Conservation (phyloP, 2,797 vertebrate species). For the Sebastes itinus region DNA sequence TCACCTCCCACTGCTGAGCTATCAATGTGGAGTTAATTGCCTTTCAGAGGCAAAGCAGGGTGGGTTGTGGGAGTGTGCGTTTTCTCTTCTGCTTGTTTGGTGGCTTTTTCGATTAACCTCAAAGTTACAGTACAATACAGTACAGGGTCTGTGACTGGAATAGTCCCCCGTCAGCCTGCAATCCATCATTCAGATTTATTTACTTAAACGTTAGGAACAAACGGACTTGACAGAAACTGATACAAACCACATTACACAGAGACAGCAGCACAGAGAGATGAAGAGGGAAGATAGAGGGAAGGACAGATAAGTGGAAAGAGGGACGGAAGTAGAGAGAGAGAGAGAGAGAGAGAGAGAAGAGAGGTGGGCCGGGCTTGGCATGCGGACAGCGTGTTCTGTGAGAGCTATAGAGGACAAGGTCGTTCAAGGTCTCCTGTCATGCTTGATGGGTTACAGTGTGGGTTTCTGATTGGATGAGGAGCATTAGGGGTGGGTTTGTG, state of each 20-base stretch:
- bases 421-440: constrained; percentile 71
- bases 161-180: constrained; percentile 17
- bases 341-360: neutral
- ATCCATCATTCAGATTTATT: constrained; percentile 54
- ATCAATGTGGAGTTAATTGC: constrained; percentile 78
- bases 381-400: constrained; percentile 45
- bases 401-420: constrained; percentile 68
- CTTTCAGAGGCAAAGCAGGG: constrained; percentile 56
- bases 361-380: constrained; percentile 62
- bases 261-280: constrained; percentile 38
- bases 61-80: neutral
- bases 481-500: neutral
- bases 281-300: constrained; percentile 48
- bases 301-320: constrained; percentile 48
- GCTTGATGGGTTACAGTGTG: constrained; percentile 47
- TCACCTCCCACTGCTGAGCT: constrained; percentile 76
- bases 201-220: constrained; percentile 56
- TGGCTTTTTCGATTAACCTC: constrained; percentile 13
- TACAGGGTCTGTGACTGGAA: constrained; percentile 6
- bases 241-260: constrained; percentile 57
- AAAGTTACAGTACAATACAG: constrained; percentile 1
- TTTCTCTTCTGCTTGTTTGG: constrained; percentile 19
- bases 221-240: constrained; percentile 55
- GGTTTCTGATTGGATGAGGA: constrained; percentile 27
- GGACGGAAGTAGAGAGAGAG: neutral